Conservation (phyloP, 1,140 invertebrate species). For the Leptoteleia sp. region DNA sequence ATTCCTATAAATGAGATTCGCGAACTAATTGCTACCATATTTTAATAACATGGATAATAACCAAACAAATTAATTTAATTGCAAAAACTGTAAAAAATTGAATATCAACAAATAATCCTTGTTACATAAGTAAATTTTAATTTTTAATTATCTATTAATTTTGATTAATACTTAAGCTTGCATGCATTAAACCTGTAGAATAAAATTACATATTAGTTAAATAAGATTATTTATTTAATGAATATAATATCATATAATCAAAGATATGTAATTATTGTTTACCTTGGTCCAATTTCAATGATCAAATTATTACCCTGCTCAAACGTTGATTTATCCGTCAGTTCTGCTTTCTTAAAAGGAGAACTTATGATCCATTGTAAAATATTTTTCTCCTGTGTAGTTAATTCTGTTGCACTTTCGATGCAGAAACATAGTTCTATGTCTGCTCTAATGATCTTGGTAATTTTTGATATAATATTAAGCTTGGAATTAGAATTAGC, state of each 20-base stretch:
- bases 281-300: slow-evolving; percentile 91
- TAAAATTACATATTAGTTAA: too few relatives aligned
- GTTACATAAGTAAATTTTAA: too few relatives aligned
- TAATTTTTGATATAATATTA: too few relatives aligned
- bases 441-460: slow-evolving; percentile 81
- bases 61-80: too few relatives aligned
- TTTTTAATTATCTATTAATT: too few relatives aligned
- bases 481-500: slow-evolving; percentile 69
- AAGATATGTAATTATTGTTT: slow-evolving; percentile 60
- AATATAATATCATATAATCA: not conserved
- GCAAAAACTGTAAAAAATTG: not conserved
- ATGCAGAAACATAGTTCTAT: slow-evolving; percentile 92
- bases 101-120: too few relatives aligned
- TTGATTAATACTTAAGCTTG: too few relatives aligned
- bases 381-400: slow-evolving; percentile 82
- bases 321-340: slow-evolving; percentile 79
- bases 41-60: too few relatives aligned
- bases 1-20: too few relatives aligned
- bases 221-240: too few relatives aligned
- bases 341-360: slow-evolving; percentile 83
- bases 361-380: slow-evolving; percentile 87
- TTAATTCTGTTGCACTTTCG: slow-evolving; percentile 79
- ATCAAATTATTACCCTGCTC: slow-evolving; percentile 74
- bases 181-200: too few relatives aligned
- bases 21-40: too few relatives aligned